A percentile compares a stretch with the other conserved stretches of the same genome.
phyloP scores from a whole-genome alignment of 2,888 invertebrate species.

The Norana najaformis region DNA sequence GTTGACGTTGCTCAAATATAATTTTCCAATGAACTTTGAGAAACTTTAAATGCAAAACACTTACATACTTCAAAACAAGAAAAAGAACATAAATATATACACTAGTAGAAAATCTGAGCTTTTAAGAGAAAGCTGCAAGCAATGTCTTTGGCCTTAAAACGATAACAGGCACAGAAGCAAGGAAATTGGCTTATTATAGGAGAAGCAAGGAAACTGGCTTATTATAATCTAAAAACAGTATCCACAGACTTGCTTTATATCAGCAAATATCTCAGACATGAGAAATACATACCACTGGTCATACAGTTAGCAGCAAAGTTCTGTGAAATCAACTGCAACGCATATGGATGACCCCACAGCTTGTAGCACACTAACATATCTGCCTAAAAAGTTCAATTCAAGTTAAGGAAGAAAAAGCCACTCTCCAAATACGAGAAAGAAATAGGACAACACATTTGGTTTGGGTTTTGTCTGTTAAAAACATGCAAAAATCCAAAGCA shows the following conservation, averaged over 20 bases:
- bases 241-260: neutral
- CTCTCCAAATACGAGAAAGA: neutral
- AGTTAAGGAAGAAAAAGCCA: neutral
- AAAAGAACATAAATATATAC: neutral
- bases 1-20: too few relatives aligned
- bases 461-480: too few relatives aligned
- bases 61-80: neutral
- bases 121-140: neutral
- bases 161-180: neutral
- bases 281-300: conserved; percentile 18
- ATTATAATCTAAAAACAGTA: neutral
- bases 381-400: neutral
- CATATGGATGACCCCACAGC: neutral
- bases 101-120: neutral
- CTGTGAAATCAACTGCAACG: neutral
- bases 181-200: neutral
- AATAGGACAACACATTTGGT: too few relatives aligned
- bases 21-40: neutral
- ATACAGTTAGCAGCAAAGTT: conserved; percentile 19
- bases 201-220: neutral
- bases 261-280: neutral
- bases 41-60: neutral
- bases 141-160: neutral
- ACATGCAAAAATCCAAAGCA: too few relatives aligned
- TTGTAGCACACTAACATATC: conserved; percentile 2